Base-by-base conservation (phyloP, 2,113 vertebrate species). In the Perccottus glenii region DNA sequence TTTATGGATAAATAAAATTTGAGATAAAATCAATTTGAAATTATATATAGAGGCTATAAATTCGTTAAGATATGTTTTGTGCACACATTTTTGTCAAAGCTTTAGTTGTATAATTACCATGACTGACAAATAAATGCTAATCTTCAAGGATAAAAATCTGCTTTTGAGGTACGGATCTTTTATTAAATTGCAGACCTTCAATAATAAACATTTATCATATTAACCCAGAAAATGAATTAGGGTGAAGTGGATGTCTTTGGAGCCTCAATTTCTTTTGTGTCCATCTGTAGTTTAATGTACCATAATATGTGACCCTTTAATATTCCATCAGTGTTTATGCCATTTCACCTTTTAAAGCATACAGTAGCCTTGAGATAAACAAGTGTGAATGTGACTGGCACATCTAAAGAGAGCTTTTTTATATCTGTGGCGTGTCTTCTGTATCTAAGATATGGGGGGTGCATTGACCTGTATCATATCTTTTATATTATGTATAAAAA, bases 41-140 rank as follows among this genome's bases (percentile, higher is more conserved):
- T 57, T 68, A 69, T 68, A 67, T 83, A 77, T 56, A 1, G 40
- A 49, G 60, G 27, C 58, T 46, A 70, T 44, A 58, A 52, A 32
- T 51, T 64, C 64, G 38, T 62, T 60, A 63, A 27, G 19, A 27
- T 27, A 1, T 27, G 19, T 55, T 78, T 60, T 82, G 51, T 60
- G 73, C 67, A 74, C 35, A 45, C 73, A 27, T 80, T 73, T 74
- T 74, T 83, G 64, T 75, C 55, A 82, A 63, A 73, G 56, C 19
- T 79, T 72, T 55, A 52, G 70, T 59, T 79, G 62, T 58, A 70
- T 45, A 58, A 67, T 76, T 78, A 58, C 46, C 5, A 53, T 60
- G 62, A 67, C 40, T 50, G 55, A 73, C 62, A 19, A 51, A 48
- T 27, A 38, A 16, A 16, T 7, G 59, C 67, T 71, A 11, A 15